Conservation (phyloP, 2,888 invertebrate species). For the Tortricodes alternella region DNA sequence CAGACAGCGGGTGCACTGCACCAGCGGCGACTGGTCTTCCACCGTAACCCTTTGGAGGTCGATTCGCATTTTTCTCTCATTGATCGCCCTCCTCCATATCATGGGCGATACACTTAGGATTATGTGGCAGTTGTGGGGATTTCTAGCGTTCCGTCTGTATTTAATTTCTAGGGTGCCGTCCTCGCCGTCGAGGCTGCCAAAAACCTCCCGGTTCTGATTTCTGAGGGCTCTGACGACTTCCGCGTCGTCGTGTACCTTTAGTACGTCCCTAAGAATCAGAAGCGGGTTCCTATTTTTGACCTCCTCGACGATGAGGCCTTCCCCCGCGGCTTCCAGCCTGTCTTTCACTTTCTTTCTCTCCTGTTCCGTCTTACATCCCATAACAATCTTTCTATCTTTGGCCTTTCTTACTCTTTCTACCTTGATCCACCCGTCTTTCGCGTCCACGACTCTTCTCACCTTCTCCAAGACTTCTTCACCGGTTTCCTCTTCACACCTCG, state of each 20-base stretch:
- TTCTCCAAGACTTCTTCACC: neutral
- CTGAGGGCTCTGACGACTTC: neutral
- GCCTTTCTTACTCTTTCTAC: neutral
- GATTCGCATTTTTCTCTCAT: neutral
- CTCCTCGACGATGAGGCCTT: neutral
- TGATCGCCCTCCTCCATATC: neutral
- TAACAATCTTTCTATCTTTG: neutral
- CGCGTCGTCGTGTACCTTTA: neutral
- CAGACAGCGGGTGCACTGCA: neutral
- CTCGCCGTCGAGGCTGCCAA: neutral
- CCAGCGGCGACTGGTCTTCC: conserved; percentile 2
- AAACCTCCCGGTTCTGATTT: neutral
- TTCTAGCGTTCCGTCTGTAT: neutral
- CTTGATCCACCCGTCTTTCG: neutral
- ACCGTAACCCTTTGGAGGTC: neutral
- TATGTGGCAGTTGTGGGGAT: neutral
- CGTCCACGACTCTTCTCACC: neutral
- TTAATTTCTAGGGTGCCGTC: neutral
- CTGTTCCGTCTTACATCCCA: neutral
- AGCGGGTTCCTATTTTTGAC: neutral
- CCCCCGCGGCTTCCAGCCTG: neutral
- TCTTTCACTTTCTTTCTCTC: neutral
- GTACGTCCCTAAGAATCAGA: neutral
- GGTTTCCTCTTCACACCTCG: neutral
- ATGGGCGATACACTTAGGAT: neutral